Evolutionary conservation across 2,888 invertebrate species (phyloP), one percentile per base, ranked within the genome.

Genomic region (Chloroclysta siterata): DNA sequence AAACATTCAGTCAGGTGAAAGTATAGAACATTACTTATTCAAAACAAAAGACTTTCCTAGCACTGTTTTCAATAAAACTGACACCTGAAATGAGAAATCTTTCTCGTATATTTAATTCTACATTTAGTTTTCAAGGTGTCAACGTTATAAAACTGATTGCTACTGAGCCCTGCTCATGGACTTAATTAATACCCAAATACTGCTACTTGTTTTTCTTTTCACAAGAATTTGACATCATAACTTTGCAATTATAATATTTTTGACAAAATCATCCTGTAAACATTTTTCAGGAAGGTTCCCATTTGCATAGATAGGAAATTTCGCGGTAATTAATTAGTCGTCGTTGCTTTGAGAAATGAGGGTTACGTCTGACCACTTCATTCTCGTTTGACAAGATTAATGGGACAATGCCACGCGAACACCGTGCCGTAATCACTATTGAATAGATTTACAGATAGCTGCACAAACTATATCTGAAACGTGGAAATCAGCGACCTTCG

Each of bases 341-440:
- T 71, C 77, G 79, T 78, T 79, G 77, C 79, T 81, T 81, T 87
- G 85, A 87, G 85, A 85, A 86, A 86, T 86, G 84, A 86, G 84
- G 87, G 87, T 85, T 83, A 78, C 83, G 82, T 80, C 82, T 87
- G 87, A 88, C 87, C 86, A 83, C 84, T 87, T 84, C 85, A 87
- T 87, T 85, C 84, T 82, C 80, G 76, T 82, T 82, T 80, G 82
- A 81, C 82, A 85, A 83, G 85, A 86, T 86, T 86, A 85, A 87
- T 87, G 81, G 80, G 60, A 69, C 72, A 70, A 76, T 77, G 78
- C 81, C 85, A 84, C 83, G 85, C 83, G 75, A 84, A 73, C 79
- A 78, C 76, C 76, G 75, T 75, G 67, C 70, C 70, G 67, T 72
- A 77, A 79, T 78, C 72, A 76, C 77, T 78, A 82, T 79, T 75